Percentiles rank a stretch among this genome's conserved stretches.
phyloP scores from a whole-genome alignment of 2,797 vertebrate species.

The Argyrosomus regius region DNA sequence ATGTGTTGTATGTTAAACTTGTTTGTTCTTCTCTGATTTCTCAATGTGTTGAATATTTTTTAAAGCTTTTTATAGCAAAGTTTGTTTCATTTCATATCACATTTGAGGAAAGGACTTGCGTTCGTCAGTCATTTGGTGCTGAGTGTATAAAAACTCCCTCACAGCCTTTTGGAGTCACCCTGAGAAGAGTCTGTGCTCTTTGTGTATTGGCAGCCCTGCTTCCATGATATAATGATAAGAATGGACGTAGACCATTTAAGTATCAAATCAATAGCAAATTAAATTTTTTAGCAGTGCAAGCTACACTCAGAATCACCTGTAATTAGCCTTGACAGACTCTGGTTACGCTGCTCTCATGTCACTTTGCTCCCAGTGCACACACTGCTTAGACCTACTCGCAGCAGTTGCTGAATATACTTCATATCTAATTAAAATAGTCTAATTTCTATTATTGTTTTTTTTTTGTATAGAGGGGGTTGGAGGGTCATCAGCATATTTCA shows the following conservation, averaged over 20 bases:
- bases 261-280: constrained; percentile 91
- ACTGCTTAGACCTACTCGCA: constrained; percentile 32
- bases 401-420: constrained; percentile 52
- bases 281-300: constrained; percentile 89
- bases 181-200: constrained; percentile 77
- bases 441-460: constrained; percentile 16
- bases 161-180: constrained; percentile 66
- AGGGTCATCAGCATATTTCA: constrained; percentile 21
- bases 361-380: constrained; percentile 59
- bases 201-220: constrained; percentile 82
- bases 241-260: constrained; percentile 86
- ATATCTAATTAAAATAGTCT: constrained; percentile 43
- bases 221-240: constrained; percentile 87
- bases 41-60: neutral
- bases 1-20: neutral
- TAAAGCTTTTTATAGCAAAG: neutral
- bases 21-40: neutral
- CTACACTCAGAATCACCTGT: constrained; percentile 86
- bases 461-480: neutral
- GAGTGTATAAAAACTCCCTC: constrained; percentile 67
- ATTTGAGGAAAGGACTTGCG: neutral
- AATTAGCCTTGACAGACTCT: constrained; percentile 87
- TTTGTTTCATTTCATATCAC: neutral
- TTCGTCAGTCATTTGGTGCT: constrained; percentile 50
- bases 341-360: constrained; percentile 80